Evolutionary conservation across 1,140 invertebrate species (phyloP), one percentile per base, ranked within the genome.

Genomic region (Ooceraea biroi): DNA sequence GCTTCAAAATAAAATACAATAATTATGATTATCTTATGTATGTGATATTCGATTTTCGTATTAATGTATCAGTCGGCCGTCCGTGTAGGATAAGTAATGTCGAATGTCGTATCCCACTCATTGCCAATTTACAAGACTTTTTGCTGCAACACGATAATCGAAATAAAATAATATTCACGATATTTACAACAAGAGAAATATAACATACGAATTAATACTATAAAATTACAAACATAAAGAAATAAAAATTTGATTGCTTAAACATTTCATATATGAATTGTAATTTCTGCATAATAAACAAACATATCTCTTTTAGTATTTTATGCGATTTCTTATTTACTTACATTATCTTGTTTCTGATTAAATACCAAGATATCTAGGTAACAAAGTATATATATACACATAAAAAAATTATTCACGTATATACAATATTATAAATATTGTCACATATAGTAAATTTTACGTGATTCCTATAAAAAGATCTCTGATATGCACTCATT

Each of bases 1-100:
- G 58, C 72, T 88, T 84, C 52, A 76, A 90, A 86, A 58, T 83
- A 90, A 90, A 80, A 73, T 90, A 87, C 61, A 90, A 71, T 85
- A 57, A 83, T 73, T 66, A 85, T 61, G 27, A 88, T 86, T 72
- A 85, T 48, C 74, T 85, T 58, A 44, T 76, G 58, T 74, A 11
- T 74, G 46, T 91, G 87, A 86, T 82, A 90, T 86, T 86, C 60
- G 85, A 87, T 84, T 88, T 88, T 89, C 50, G 44, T 87, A 50
- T 89, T 90, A 85, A 82, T 85, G 85, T 92, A 91, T 88, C 92
- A 89, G 92, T 94, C 90, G 86, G 89, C 89, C 91, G 92, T 93
- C 92, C 89, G 85, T 91, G 86, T 69, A 84, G 82, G 85, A 84
- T 80, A 89, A 86, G 87, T 90, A 88, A 80, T 86, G 83, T 91